A percentile compares a stretch with the other conserved stretches of the same genome.
phyloP scores from a whole-genome alignment of 2,113 vertebrate species.

The Thermophis baileyi region DNA sequence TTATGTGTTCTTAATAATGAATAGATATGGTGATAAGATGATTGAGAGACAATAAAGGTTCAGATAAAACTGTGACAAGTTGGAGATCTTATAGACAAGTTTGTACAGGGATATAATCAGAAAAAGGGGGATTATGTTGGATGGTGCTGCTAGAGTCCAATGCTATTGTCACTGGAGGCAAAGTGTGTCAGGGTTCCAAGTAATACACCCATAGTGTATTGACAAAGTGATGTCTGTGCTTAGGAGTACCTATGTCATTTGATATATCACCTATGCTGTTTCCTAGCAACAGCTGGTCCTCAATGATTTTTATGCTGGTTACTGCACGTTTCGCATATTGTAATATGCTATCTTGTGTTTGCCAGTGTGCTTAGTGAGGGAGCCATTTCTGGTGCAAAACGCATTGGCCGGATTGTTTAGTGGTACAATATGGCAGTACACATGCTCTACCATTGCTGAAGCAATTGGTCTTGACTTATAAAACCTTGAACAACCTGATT shows the following conservation, averaged over 20 bases:
- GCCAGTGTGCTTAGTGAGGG: not conserved
- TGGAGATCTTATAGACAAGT: not conserved
- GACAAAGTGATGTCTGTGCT: not conserved
- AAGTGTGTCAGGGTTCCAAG: too few species aligned
- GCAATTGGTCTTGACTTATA: not conserved
- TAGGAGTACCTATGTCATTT: not conserved
- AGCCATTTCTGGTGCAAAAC: not conserved
- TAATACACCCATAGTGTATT: too few species aligned
- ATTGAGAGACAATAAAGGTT: not conserved
- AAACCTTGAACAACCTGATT: not conserved
- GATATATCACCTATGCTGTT: not conserved
- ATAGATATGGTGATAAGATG: not conserved
- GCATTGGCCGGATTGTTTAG: not conserved
- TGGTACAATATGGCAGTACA: not conserved
- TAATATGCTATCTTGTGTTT: not conserved
- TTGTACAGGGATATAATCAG: not conserved
- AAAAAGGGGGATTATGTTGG: not conserved
- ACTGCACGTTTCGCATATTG: not conserved
- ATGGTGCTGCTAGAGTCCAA: not conserved
- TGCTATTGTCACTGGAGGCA: not conserved
- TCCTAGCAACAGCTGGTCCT: not conserved
- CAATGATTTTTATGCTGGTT: not conserved
- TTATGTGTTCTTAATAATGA: not conserved
- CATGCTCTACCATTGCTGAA: not conserved
- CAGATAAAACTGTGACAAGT: not conserved